Conservation (phyloP, 2,797 vertebrate genomes). For the Diglossa cyanea region DNA sequence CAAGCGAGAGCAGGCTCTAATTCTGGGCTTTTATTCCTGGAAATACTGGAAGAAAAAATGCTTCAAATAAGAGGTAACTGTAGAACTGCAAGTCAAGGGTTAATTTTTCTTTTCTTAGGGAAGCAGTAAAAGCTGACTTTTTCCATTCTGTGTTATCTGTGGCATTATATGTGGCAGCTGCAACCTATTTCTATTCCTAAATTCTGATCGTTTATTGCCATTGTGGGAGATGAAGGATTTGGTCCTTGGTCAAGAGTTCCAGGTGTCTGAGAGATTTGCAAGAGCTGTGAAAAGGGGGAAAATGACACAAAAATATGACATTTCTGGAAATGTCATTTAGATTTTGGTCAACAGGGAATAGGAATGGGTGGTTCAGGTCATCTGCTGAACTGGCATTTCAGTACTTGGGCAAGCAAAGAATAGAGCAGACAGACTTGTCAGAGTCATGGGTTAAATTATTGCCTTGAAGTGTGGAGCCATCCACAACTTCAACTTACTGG, state of each 20-base stretch:
- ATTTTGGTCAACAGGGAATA: conserved; percentile 40
- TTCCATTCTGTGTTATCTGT: background rate
- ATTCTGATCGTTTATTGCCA: conserved; percentile 46
- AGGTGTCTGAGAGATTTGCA: conserved; percentile 38
- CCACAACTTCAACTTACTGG: background rate
- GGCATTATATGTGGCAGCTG: conserved; percentile 20
- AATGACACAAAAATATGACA: conserved; percentile 11
- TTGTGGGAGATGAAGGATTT: conserved; percentile 50
- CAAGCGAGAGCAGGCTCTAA: background rate
- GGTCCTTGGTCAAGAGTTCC: conserved; percentile 2
- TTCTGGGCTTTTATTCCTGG: background rate
- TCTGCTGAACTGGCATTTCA: conserved; percentile 52
- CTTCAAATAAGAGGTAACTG: background rate
- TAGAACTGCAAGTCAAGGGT: conserved; percentile 13
- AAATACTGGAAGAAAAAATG: background rate
- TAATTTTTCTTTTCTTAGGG: conserved; percentile 43
- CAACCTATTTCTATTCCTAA: conserved; percentile 39
- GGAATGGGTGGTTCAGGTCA: conserved; percentile 27
- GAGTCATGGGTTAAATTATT: conserved; percentile 25
- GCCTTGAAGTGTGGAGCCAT: background rate
- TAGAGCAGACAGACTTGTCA: background rate
- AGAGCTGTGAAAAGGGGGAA: conserved; percentile 1
- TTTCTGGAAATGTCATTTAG: conserved; percentile 62
- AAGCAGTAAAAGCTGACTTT: conserved; percentile 12
- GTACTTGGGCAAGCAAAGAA: conserved; percentile 18